Percentiles rank a stretch among this genome's conserved stretches.
Conservation (phyloP, 2,888 invertebrate genomes). For the Epistrophella euchroma region DNA sequence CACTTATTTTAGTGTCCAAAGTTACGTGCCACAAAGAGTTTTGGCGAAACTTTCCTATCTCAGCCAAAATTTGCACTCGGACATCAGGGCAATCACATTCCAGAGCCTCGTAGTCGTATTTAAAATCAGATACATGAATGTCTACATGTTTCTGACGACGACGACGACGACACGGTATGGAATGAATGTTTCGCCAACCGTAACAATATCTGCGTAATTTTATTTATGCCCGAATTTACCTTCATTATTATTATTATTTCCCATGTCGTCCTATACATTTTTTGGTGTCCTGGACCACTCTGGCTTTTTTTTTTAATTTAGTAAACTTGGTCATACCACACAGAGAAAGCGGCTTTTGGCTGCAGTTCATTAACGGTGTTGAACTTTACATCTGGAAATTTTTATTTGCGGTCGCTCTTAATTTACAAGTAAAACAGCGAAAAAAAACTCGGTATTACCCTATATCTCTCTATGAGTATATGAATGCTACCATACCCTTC, state of each 20-base stretch:
- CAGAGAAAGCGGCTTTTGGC: slow-evolving; percentile 77
- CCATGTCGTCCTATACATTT: slow-evolving; percentile 57
- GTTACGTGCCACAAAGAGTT: slow-evolving; percentile 47
- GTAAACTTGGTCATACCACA: slow-evolving; percentile 71
- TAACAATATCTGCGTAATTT: slow-evolving; percentile 81
- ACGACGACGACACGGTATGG: no score
- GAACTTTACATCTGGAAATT: slow-evolving; percentile 84
- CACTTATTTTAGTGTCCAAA: background rate
- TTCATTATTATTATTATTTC: slow-evolving; percentile 76
- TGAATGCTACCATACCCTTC: no score
- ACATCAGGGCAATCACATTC: slow-evolving; percentile 38
- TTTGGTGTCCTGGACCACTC: slow-evolving; percentile 24
- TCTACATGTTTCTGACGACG: slow-evolving; percentile 42
- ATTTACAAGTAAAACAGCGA: slow-evolving; percentile 83
- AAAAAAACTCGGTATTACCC: slow-evolving; percentile 74
- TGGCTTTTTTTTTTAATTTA: slow-evolving; percentile 56
- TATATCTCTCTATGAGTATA: background rate
- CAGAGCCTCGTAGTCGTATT: slow-evolving; percentile 25
- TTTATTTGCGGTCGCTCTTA: slow-evolving; percentile 84
- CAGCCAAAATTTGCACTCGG: slow-evolving; percentile 16
- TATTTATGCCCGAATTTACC: slow-evolving; percentile 82
- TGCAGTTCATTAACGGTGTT: slow-evolving; percentile 77
- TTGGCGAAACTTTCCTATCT: slow-evolving; percentile 73
- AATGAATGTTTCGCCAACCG: slow-evolving; percentile 67
- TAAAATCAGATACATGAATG: slow-evolving; percentile 24